Percentiles rank a stretch among this genome's conserved stretches.
These are phyloP conservation scores for Watsonalla binaria DNA, from an alignment of 2,888 invertebrate species.

Conservation along the genomic window DNA sequence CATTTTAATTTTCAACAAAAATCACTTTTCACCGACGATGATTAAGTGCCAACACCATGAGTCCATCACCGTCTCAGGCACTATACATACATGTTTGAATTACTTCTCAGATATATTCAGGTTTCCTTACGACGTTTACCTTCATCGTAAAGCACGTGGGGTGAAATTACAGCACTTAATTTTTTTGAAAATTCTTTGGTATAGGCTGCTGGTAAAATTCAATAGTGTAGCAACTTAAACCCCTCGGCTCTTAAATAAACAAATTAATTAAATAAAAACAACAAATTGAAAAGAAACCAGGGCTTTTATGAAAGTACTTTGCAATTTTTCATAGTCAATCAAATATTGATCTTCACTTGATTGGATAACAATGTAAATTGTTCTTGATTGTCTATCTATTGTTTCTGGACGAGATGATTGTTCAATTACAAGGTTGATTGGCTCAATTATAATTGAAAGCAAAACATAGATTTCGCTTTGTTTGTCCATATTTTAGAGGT, in stretches of 20 bases:
- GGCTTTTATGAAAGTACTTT: conserved; percentile 38
- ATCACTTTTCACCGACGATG: no score
- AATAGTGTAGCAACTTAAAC: background rate
- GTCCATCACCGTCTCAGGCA: no score
- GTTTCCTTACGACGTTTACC: no score
- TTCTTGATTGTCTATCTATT: conserved; percentile 31
- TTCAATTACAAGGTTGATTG: background rate
- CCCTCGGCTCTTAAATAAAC: background rate
- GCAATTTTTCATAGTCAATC: conserved; percentile 47
- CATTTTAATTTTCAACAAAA: no score
- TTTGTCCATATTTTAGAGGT: no score
- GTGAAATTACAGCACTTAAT: no score
- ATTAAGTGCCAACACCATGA: no score
- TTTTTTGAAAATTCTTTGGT: no score
- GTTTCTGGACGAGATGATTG: conserved; percentile 24
- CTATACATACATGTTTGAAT: no score
- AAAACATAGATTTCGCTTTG: background rate
- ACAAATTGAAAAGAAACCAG: conserved; percentile 2
- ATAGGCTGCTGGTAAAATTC: no score
- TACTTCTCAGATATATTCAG: no score
- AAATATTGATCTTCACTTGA: conserved; percentile 29
- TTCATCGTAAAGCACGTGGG: no score
- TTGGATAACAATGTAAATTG: conserved; percentile 17
- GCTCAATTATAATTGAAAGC: background rate
- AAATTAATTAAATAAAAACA: conserved; percentile 1